These are phyloP conservation scores for Nymphalis io DNA, from an alignment of 1,140 invertebrate genomes.

Conservation along the genomic window DNA sequence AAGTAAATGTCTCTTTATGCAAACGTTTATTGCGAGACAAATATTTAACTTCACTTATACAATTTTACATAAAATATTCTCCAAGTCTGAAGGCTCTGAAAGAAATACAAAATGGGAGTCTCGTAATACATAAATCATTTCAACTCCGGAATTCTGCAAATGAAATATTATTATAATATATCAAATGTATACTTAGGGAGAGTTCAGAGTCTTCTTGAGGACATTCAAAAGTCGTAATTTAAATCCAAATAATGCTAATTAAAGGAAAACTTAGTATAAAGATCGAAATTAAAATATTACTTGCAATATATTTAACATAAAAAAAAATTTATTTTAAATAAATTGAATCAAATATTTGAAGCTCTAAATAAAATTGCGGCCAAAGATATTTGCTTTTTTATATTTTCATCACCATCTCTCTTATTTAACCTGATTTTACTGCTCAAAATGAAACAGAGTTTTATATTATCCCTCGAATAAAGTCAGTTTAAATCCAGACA, in stretches of 20 bases:
- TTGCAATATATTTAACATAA: no score
- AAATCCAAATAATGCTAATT: conserved; percentile 18
- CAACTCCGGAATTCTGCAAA: neutral
- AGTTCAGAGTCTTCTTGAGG: neutral
- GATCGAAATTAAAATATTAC: neutral
- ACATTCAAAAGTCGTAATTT: conserved; percentile 8
- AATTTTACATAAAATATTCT: neutral
- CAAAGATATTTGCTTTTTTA: neutral
- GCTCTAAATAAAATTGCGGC: neutral
- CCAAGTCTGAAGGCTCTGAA: neutral
- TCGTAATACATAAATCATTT: conserved; percentile 15
- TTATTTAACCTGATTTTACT: neutral
- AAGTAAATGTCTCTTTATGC: neutral
- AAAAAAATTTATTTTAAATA: no score
- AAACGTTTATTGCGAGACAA: neutral
- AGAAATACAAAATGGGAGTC: conserved; percentile 11
- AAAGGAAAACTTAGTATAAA: neutral
- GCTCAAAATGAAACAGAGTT: neutral
- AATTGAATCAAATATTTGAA: no score
- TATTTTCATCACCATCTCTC: neutral
- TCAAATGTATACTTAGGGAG: conserved; percentile 14
- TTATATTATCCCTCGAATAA: conserved; percentile 10
- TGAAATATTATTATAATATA: conserved; percentile 29
- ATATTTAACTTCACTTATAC: neutral
- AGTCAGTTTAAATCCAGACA: conserved; percentile 13